These are phyloP conservation scores for Ectemnius cavifrons DNA, from an alignment of 2,888 invertebrate species.

Conservation along the genomic window DNA sequence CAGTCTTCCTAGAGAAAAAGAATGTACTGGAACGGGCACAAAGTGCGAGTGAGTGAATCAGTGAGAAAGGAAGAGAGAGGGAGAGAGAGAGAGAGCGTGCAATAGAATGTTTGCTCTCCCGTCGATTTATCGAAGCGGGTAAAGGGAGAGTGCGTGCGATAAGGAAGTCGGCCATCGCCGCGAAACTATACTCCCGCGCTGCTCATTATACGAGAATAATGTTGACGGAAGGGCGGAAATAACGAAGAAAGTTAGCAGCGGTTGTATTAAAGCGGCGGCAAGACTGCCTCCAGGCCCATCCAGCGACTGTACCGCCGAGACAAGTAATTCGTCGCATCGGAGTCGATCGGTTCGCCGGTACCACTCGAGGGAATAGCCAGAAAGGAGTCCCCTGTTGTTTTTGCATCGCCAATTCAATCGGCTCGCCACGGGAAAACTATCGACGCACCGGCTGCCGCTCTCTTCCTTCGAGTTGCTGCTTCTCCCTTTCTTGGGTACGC, in stretches of 20 bases:
- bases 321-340: conserved; percentile 54
- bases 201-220: conserved; percentile 72
- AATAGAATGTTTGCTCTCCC: conserved; percentile 42
- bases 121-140: conserved; percentile 41
- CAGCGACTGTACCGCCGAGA: conserved; percentile 34
- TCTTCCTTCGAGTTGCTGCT: neutral
- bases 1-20: too few species aligned
- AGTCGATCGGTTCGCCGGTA: conserved; percentile 32
- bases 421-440: conserved; percentile 10
- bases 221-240: conserved; percentile 69
- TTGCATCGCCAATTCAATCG: conserved; percentile 43
- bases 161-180: conserved; percentile 40
- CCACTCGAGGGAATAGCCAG: conserved; percentile 43
- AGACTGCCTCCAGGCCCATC: too few species aligned
- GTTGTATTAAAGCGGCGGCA: conserved; percentile 59
- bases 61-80: too few species aligned
- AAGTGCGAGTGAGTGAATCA: too few species aligned
- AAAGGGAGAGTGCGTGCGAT: conserved; percentile 41
- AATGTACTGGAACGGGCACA: too few species aligned
- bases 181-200: conserved; percentile 65
- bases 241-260: conserved; percentile 69
- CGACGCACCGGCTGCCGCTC: neutral
- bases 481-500: neutral
- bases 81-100: neutral
- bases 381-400: conserved; percentile 30